Evolutionary conservation across 1,140 invertebrate species (phyloP).

Genomic region (Drosophila saltans): DNA sequence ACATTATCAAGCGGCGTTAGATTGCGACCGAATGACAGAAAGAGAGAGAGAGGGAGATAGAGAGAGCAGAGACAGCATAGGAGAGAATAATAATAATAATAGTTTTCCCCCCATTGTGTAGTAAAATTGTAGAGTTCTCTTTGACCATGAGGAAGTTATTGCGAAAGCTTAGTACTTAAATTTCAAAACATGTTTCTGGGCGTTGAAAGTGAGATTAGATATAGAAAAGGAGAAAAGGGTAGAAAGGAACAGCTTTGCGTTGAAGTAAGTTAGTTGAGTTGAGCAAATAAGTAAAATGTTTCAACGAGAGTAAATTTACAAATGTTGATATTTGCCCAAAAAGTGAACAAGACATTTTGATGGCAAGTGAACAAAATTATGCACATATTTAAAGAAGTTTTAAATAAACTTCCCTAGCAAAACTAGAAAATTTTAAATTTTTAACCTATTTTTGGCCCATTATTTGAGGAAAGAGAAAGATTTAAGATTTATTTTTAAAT

Average conservation of each 20-base stretch:
- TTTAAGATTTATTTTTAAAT: background rate
- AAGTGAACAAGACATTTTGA: no score
- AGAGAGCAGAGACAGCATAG: background rate
- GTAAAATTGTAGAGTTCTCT: constrained; percentile 51
- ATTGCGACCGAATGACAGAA: no score
- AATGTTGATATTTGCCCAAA: no score
- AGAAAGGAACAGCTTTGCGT: no score
- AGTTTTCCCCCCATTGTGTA: constrained; percentile 30
- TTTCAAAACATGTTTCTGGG: background rate
- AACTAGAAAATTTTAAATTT: no score
- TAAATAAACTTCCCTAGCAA: no score
- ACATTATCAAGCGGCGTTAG: constrained; percentile 24
- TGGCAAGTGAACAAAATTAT: no score
- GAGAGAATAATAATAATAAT: background rate
- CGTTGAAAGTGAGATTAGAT: background rate
- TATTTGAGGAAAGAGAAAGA: background rate
- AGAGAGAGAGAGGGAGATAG: constrained; percentile 10
- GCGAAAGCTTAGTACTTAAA: constrained; percentile 14
- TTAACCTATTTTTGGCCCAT: no score
- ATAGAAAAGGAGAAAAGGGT: background rate
- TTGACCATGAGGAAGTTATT: constrained; percentile 55
- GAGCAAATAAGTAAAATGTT: no score
- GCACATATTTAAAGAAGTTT: no score
- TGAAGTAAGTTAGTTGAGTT: no score
- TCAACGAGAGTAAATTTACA: no score